phyloP scores from a whole-genome alignment of 2,113 vertebrate genomes.

The Paradoxurus hermaphroditus region DNA sequence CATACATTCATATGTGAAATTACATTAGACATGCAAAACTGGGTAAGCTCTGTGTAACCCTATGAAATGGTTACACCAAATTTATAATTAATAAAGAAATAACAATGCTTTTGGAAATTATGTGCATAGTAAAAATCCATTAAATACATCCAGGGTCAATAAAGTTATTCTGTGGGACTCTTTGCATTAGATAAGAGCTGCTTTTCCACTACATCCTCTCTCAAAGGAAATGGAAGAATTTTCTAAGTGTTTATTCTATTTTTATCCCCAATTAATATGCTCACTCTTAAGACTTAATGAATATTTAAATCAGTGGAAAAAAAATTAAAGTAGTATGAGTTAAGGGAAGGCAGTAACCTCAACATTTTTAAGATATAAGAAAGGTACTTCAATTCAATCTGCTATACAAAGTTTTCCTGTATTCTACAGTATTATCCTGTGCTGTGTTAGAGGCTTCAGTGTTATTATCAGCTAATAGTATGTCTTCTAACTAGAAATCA shows the following conservation, averaged over 20 bases:
- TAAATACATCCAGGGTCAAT: conserved; percentile 86
- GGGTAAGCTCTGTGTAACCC: conserved; percentile 82
- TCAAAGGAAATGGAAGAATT: conserved; percentile 37
- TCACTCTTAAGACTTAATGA: background rate
- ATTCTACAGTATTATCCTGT: background rate
- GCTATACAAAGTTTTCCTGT: background rate
- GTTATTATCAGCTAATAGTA: conserved; percentile 21
- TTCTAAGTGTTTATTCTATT: conserved; percentile 19
- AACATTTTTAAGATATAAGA: background rate
- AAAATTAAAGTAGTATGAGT: background rate
- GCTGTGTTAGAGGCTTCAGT: background rate
- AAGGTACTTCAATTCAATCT: background rate
- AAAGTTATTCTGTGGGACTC: conserved; percentile 72
- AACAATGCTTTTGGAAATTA: conserved; percentile 78
- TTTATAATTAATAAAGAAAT: conserved; percentile 80
- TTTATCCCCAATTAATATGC: conserved; percentile 1
- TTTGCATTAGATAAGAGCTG: conserved; percentile 79
- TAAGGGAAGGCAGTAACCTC: background rate
- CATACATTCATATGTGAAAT: conserved; percentile 90
- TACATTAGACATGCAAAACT: conserved; percentile 85
- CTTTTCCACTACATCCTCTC: conserved; percentile 75
- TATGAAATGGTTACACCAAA: conserved; percentile 80
- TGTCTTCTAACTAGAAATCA: conserved; percentile 20
- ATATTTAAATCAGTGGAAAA: background rate
- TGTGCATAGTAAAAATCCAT: conserved; percentile 83